phyloP scores from a whole-genome alignment of 2,888 invertebrate species.

The Trissolcus japonicus region DNA sequence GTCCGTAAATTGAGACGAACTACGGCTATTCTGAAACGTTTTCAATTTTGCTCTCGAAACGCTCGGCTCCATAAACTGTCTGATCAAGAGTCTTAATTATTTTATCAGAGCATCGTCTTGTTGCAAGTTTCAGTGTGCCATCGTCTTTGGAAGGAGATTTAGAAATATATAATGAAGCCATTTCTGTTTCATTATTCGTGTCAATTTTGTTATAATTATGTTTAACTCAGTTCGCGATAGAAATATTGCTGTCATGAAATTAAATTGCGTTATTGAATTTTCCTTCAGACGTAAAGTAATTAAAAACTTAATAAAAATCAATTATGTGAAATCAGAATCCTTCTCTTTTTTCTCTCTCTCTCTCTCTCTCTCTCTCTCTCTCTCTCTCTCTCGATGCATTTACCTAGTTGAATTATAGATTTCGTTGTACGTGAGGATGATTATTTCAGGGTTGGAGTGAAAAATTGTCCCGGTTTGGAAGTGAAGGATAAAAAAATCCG shows the following conservation, averaged over 20 bases:
- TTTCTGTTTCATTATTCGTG: constrained; percentile 1
- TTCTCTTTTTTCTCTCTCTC: no score
- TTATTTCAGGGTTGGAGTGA: constrained; percentile 8
- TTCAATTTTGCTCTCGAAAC: constrained; percentile 45
- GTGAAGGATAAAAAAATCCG: constrained; percentile 17
- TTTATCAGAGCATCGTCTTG: constrained; percentile 52
- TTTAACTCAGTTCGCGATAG: no score
- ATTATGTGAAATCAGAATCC: no score
- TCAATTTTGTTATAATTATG: no score
- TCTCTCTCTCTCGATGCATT: no score
- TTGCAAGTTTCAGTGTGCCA: constrained; percentile 23
- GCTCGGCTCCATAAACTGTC: constrained; percentile 59
- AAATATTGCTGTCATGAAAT: no score
- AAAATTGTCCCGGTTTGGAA: constrained; percentile 14
- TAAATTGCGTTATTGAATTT: no score
- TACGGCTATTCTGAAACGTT: constrained; percentile 12
- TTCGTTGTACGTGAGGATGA: background rate
- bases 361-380: no score
- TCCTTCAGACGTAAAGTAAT: no score
- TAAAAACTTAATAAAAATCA: no score
- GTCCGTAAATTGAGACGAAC: background rate
- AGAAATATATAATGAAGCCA: constrained; percentile 12
- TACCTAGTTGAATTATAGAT: no score
- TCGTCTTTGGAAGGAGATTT: constrained; percentile 37
- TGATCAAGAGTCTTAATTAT: constrained; percentile 63